Conservation (phyloP, 2,797 vertebrate genomes). For the Momotus momota region DNA sequence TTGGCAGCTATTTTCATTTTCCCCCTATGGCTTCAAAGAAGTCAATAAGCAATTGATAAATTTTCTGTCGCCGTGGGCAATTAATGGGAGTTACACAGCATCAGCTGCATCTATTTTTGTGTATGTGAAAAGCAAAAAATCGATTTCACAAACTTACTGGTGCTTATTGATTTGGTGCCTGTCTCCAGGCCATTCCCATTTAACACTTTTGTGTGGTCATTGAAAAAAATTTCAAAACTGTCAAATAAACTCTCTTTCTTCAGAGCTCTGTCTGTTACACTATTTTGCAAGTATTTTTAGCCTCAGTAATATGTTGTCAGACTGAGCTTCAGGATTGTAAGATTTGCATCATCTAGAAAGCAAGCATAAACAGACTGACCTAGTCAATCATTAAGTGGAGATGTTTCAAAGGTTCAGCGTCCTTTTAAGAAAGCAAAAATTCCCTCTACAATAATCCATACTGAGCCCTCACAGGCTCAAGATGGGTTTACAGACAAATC, state of each 20-base stretch:
- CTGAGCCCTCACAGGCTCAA: not conserved
- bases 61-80: constrained; percentile 76
- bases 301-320: constrained; percentile 47
- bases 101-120: constrained; percentile 73
- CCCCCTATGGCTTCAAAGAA: constrained; percentile 46
- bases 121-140: constrained; percentile 78
- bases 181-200: constrained; percentile 77
- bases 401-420: not conserved
- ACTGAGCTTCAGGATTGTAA: constrained; percentile 29
- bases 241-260: constrained; percentile 77
- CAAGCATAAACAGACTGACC: constrained; percentile 18
- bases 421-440: not conserved
- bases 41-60: constrained; percentile 83
- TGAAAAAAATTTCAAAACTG: constrained; percentile 67
- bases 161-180: constrained; percentile 76
- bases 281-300: constrained; percentile 68
- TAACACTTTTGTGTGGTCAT: constrained; percentile 75
- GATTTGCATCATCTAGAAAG: constrained; percentile 45
- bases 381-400: not conserved
- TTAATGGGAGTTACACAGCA: constrained; percentile 79
- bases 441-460: not conserved
- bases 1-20: constrained; percentile 55
- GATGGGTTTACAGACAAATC: constrained; percentile 26
- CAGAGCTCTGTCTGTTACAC: constrained; percentile 68
- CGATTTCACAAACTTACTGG: constrained; percentile 79